Percentiles rank a stretch among this genome's conserved stretches.
phyloP scores from a whole-genome alignment of 2,888 invertebrate genomes.

The Drosophila koepferae region DNA sequence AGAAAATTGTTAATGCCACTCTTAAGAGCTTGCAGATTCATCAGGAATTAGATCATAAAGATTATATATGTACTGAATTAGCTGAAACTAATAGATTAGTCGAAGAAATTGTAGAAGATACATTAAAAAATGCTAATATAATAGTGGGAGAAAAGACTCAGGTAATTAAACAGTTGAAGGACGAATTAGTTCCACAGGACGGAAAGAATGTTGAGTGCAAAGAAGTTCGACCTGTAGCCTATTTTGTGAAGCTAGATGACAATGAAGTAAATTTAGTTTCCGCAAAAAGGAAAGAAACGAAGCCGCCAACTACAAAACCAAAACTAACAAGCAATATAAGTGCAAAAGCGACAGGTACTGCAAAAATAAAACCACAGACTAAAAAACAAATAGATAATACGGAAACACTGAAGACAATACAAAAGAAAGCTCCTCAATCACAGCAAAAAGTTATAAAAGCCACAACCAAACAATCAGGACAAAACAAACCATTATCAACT shows the following conservation, averaged over 20 bases:
- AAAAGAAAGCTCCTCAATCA: constrained; percentile 15
- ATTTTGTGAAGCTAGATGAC: constrained; percentile 74
- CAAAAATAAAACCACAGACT: constrained; percentile 15
- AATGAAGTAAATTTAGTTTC: constrained; percentile 20
- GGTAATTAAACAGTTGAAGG: background rate
- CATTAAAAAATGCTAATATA: constrained; percentile 49
- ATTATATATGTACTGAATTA: background rate
- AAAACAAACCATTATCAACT: constrained; percentile 27
- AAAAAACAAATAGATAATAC: constrained; percentile 34
- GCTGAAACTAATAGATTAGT: constrained; percentile 45
- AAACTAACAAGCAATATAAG: constrained; percentile 10
- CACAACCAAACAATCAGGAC: constrained; percentile 20
- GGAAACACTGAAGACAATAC: constrained; percentile 30
- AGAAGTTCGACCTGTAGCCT: constrained; percentile 67
- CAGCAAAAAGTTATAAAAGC: constrained; percentile 30
- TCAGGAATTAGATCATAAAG: constrained; percentile 13
- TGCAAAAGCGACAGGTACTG: constrained; percentile 6
- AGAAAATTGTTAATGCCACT: constrained; percentile 65
- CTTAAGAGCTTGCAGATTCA: constrained; percentile 48
- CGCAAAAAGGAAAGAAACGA: constrained; percentile 25
- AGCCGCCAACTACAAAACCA: constrained; percentile 8
- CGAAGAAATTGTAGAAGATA: constrained; percentile 66
- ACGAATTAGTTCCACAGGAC: background rate
- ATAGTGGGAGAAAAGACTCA: background rate
- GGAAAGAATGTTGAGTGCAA: constrained; percentile 18